These are phyloP conservation scores for Helicoverpa assulta DNA, from an alignment of 2,888 invertebrate species.

Conservation along the genomic window DNA sequence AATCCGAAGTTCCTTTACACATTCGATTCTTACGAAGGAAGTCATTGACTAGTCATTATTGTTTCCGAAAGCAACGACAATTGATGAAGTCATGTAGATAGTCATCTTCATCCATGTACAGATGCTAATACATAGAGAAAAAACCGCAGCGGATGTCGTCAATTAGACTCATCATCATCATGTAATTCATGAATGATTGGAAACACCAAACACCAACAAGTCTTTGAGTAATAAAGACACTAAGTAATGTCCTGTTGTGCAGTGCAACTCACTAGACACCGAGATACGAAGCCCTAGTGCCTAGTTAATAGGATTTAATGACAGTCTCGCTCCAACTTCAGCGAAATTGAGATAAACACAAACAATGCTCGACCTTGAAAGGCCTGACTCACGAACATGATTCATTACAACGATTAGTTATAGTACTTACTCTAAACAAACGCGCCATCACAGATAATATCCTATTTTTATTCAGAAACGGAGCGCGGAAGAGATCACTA, in stretches of 20 bases:
- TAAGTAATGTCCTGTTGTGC: constrained; percentile 11
- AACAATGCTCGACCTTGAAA: constrained; percentile 51
- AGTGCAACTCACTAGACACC: constrained; percentile 14
- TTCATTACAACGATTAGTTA: constrained; percentile 42
- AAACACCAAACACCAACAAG: not conserved
- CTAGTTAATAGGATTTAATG: constrained; percentile 57
- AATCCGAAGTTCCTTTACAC: not conserved
- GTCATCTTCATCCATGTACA: not conserved
- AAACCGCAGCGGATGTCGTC: not conserved
- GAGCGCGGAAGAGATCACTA: constrained; percentile 25
- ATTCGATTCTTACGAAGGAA: not conserved
- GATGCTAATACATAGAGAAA: constrained; percentile 5
- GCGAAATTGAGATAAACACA: constrained; percentile 54
- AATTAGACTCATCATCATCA: not conserved
- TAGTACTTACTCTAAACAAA: constrained; percentile 55
- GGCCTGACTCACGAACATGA: constrained; percentile 49
- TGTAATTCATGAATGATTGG: not conserved
- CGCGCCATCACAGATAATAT: constrained; percentile 46
- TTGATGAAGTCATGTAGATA: constrained; percentile 16
- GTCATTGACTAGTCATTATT: constrained; percentile 11
- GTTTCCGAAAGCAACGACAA: constrained; percentile 10
- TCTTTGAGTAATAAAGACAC: constrained; percentile 3
- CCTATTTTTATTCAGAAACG: constrained; percentile 23
- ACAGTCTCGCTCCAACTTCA: constrained; percentile 29
- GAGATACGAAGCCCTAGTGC: constrained; percentile 55